Base-by-base conservation (phyloP, 2,113 vertebrate genomes). In the Bagarius yarrelli region DNA sequence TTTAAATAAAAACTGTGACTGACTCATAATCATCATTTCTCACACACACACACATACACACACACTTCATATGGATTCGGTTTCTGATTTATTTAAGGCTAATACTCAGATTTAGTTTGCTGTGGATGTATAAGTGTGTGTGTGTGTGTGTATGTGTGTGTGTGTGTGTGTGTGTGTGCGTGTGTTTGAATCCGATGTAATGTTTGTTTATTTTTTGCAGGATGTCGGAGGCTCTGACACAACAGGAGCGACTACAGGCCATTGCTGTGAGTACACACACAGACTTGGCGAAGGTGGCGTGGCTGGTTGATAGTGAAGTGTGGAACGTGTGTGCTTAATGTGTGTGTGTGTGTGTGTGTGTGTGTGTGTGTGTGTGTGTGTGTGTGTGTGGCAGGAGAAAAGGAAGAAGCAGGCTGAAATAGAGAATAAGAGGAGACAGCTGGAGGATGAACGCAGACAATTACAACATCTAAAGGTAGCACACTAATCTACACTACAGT, bases 381-480 rank as follows among this genome's bases (percentile, higher is more conserved):
- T 73, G n/a, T 60, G 63, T 86, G 60, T 64, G 3, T 84, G 47
- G 76, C 47, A 98, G 97, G 97, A 98, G 91, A 98, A 96, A 90
- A 90, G 96, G 86, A 95, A 93, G 90, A 93, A 91, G 81, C 96
- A 98, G 90, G 92, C 93, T 0, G 97, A 97, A 91, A 95, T 98
- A 0, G 97, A 98, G 89, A 95, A 93, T 88, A 97, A 95, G 85
- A 92, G 95, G 83, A 93, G 96, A 86, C 96, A 97, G 89, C 90
- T 99, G 32, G 97, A 99, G 85, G 96, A 99, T 0, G 96, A 96
- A 85, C 84, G 97, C 59, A 80, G 97, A 85, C 95, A 96, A 90
- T 93, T 99, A 56, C 96, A 98, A 88, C 95, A 98, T 83, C 94
- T 98, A 76, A 99, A 99, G 95, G 97, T 98, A 90, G 9, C 23